Evolutionary conservation across 2,113 vertebrate species (phyloP).

Genomic region (Bos taurus): DNA sequence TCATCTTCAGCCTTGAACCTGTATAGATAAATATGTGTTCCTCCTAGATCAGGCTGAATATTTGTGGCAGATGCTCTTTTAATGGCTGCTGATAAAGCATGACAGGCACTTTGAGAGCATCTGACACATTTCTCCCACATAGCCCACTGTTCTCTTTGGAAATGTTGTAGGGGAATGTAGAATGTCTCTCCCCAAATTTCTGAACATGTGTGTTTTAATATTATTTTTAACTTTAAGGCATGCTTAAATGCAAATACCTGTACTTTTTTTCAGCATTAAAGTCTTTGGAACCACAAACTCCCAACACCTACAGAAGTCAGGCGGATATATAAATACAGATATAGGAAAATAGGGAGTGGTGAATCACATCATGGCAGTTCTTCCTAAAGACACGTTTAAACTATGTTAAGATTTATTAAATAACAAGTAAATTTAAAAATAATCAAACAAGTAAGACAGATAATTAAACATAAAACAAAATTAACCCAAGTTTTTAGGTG

Average conservation of each 20-base stretch:
- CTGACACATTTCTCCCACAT: constrained; percentile 5
- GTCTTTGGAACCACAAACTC: neutral
- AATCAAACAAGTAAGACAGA: neutral
- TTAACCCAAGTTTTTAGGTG: neutral
- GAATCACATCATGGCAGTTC: neutral
- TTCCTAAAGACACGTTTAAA: neutral
- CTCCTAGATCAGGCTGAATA: constrained; percentile 41
- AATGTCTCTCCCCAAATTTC: neutral
- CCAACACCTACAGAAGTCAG: neutral
- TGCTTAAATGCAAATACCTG: neutral
- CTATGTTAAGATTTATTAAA: neutral
- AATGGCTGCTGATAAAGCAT: constrained; percentile 62
- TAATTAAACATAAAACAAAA: neutral
- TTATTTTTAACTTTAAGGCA: neutral
- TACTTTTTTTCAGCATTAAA: neutral
- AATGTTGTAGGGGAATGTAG: neutral
- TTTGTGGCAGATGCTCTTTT: constrained; percentile 74
- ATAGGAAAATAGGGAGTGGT: neutral
- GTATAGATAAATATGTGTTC: neutral
- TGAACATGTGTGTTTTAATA: neutral
- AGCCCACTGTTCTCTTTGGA: neutral
- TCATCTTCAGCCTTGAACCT: neutral
- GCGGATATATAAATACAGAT: neutral
- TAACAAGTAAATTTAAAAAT: neutral
- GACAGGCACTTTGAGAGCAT: constrained; percentile 54